Evolutionary conservation across 2,888 invertebrate species (phyloP).

Genomic region (Apocheima hispidaria): DNA sequence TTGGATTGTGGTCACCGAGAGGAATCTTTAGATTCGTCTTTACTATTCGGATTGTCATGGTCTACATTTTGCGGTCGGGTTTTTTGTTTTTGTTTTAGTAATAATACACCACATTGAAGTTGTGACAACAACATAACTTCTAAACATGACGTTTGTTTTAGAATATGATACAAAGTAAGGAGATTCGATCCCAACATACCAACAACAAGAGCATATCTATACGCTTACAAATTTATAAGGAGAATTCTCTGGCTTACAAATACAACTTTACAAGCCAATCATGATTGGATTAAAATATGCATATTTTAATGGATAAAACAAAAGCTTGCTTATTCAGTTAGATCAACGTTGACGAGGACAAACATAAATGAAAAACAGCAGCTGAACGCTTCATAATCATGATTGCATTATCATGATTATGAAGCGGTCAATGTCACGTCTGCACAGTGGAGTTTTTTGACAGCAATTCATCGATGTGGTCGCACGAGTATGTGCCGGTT

Average conservation of each 20-base stretch:
- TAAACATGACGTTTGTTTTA: background rate
- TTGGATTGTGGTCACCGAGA: no score
- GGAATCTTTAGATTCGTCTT: no score
- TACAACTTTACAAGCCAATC: background rate
- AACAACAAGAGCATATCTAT: no score
- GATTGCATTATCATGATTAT: slow-evolving; percentile 43
- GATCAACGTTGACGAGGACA: slow-evolving; percentile 6
- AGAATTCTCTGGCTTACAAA: no score
- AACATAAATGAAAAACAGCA: slow-evolving; percentile 25
- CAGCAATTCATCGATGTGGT: slow-evolving; percentile 31
- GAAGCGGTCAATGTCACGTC: slow-evolving; percentile 47
- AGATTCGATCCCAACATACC: background rate
- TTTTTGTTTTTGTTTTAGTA: no score
- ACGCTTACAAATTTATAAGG: no score
- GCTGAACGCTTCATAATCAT: no score
- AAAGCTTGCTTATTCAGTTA: slow-evolving; percentile 8
- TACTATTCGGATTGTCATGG: no score
- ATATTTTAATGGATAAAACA: background rate
- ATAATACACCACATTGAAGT: no score
- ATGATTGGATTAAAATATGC: no score
- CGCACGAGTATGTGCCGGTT: slow-evolving; percentile 14
- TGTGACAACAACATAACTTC: no score
- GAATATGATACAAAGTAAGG: background rate
- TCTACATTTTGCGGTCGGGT: no score
- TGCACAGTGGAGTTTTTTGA: slow-evolving; percentile 50